phyloP scores from a whole-genome alignment of 2,797 vertebrate genomes.

The Synaphobranchus kaupii region DNA sequence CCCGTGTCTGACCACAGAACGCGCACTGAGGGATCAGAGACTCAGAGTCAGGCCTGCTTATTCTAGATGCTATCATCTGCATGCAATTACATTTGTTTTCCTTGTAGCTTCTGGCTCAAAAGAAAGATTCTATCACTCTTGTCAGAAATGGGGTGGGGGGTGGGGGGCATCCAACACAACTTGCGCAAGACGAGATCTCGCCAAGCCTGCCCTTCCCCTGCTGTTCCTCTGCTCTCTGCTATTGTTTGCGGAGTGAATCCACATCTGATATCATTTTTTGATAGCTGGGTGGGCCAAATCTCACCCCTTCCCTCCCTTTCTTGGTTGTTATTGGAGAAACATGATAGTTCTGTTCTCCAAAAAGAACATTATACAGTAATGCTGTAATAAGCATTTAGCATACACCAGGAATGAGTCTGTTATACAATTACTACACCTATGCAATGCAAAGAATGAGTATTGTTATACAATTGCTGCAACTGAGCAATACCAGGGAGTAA shows the following conservation, averaged over 20 bases:
- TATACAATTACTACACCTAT: background rate
- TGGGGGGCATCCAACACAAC: background rate
- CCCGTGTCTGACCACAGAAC: background rate
- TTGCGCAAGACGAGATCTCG: background rate
- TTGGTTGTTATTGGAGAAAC: background rate
- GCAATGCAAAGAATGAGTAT: background rate
- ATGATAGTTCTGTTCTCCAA: background rate
- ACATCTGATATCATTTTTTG: conserved; percentile 12
- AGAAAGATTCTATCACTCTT: background rate
- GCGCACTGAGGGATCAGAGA: background rate
- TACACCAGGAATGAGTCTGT: background rate
- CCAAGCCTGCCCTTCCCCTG: background rate
- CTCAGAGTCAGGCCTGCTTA: background rate
- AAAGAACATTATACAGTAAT: background rate
- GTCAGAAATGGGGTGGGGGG: background rate
- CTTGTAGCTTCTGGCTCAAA: conserved; percentile 10
- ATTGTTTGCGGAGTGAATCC: background rate
- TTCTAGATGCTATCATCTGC: conserved; percentile 1
- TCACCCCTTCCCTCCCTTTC: background rate
- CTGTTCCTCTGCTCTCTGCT: background rate
- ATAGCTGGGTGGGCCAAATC: background rate
- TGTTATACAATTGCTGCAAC: background rate
- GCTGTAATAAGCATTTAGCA: background rate
- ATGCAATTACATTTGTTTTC: background rate
- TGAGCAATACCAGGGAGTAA: background rate